phyloP scores from a whole-genome alignment of 2,888 invertebrate genomes.

The Ephialtes manifestator region DNA sequence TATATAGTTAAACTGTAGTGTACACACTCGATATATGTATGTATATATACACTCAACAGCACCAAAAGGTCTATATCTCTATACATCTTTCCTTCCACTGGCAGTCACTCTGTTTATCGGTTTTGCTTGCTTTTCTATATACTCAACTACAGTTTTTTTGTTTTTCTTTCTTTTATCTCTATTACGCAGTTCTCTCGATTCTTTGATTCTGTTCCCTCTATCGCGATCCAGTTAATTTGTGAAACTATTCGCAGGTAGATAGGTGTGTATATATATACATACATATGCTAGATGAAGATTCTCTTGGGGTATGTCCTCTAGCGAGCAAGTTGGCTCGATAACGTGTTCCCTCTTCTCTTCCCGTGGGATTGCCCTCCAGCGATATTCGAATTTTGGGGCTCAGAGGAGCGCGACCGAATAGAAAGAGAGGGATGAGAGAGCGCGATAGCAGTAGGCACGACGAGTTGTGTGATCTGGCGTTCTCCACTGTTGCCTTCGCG shows the following conservation, averaged over 20 bases:
- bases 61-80: slow-evolving; percentile 28
- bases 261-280: background rate
- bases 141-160: background rate
- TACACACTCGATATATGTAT: slow-evolving; percentile 10
- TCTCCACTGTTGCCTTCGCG: slow-evolving; percentile 27
- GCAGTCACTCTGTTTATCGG: slow-evolving; percentile 51
- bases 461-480: slow-evolving; percentile 61
- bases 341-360: slow-evolving; percentile 64
- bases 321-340: slow-evolving; percentile 58
- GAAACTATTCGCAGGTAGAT: slow-evolving; percentile 55
- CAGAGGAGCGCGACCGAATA: slow-evolving; percentile 37
- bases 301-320: slow-evolving; percentile 56
- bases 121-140: slow-evolving; percentile 2
- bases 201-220: slow-evolving; percentile 41
- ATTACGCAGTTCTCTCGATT: background rate
- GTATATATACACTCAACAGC: slow-evolving; percentile 21
- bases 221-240: slow-evolving; percentile 64
- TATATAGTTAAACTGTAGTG: background rate
- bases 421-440: slow-evolving; percentile 41
- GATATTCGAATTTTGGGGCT: slow-evolving; percentile 66
- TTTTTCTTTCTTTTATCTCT: background rate
- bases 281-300: slow-evolving; percentile 32
- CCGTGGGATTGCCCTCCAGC: slow-evolving; percentile 59
- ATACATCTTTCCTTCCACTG: slow-evolving; percentile 30
- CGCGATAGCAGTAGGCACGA: slow-evolving; percentile 29